Conservation (phyloP, 2,888 invertebrate species). For the Siphonodentalium dalli region DNA sequence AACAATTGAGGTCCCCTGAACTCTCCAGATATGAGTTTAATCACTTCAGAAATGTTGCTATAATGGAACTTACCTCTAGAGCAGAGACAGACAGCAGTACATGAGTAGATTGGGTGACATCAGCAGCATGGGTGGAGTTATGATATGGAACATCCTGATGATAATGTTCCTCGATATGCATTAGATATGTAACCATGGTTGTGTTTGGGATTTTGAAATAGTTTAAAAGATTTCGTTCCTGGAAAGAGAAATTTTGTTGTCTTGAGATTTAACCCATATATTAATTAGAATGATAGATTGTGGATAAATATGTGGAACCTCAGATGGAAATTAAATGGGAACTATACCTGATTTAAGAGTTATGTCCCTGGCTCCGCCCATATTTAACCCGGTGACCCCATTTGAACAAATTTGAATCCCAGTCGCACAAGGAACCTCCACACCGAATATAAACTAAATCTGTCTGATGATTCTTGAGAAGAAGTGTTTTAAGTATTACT, state of each 20-base stretch:
- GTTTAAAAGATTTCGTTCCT: constrained; percentile 71
- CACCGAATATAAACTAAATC: no score
- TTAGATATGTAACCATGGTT: constrained; percentile 93
- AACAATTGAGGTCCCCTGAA: neutral
- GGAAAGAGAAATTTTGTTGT: constrained; percentile 29
- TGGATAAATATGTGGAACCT: no score
- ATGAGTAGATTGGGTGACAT: constrained; percentile 97
- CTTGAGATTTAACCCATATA: no score
- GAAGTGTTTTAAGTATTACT: no score
- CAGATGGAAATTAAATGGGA: no score
- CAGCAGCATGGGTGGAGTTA: constrained; percentile 97
- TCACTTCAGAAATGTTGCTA: neutral
- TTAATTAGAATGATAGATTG: no score
- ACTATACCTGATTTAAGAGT: no score
- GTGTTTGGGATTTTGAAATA: constrained; percentile 93
- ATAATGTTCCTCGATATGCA: constrained; percentile 98
- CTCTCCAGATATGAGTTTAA: neutral
- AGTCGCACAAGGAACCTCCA: no score
- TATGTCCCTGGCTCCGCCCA: no score
- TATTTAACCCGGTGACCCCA: no score
- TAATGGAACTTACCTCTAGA: constrained; percentile 73
- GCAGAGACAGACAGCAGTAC: constrained; percentile 95
- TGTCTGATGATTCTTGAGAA: no score
- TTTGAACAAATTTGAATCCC: no score
- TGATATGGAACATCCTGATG: constrained; percentile 98